A percentile compares a stretch with the other conserved stretches of the same genome.
phyloP scores from a whole-genome alignment of 2,113 vertebrate genomes.

The Phrynosoma blainvillii region DNA sequence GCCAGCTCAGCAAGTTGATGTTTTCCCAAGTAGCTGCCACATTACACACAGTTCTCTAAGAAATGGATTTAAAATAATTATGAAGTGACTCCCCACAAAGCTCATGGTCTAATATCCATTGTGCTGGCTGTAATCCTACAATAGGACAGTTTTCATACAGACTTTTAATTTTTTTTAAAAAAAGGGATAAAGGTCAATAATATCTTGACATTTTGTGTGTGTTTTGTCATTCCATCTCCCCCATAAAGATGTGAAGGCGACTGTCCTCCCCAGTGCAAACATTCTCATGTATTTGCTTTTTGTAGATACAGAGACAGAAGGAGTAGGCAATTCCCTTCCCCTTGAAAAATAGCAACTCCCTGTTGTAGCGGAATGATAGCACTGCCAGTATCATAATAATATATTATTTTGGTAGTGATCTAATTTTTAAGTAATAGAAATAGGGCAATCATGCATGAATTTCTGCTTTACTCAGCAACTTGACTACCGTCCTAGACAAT shows the following conservation, averaged over 20 bases:
- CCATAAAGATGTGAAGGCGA: too few species aligned
- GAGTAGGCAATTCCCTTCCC: too few species aligned
- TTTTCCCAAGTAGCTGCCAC: neutral
- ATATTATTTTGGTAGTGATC: conserved; percentile 4
- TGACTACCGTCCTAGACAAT: neutral
- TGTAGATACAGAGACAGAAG: too few species aligned
- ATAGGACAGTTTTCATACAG: neutral
- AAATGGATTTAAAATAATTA: neutral
- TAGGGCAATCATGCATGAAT: neutral
- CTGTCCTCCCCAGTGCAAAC: too few species aligned
- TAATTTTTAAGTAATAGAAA: conserved; percentile 23
- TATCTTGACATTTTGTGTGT: too few species aligned
- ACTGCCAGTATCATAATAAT: conserved; percentile 16
- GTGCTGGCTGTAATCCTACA: neutral
- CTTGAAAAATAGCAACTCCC: too few species aligned
- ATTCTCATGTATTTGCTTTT: too few species aligned
- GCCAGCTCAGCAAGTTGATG: conserved; percentile 14
- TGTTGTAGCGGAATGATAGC: neutral
- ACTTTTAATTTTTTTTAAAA: too few species aligned
- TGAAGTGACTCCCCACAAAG: neutral
- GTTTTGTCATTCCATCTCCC: too few species aligned
- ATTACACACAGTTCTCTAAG: neutral
- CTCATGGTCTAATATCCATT: too few species aligned
- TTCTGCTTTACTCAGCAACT: neutral
- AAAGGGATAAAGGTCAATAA: too few species aligned